These are phyloP conservation scores for Himalopsyche anomala DNA, from an alignment of 2,888 invertebrate species.

Conservation along the genomic window DNA sequence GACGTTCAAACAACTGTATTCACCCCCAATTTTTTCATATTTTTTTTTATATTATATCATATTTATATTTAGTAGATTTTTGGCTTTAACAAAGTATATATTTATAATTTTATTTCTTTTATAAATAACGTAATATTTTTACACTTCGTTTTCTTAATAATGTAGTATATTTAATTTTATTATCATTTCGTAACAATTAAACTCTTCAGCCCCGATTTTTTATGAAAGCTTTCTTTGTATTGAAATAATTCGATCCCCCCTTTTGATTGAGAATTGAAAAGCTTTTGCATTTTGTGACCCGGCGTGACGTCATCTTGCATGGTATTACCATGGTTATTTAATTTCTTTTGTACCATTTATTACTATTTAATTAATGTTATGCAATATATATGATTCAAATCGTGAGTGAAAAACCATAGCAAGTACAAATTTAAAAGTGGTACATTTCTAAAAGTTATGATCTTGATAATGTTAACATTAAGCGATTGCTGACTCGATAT, in stretches of 20 bases:
- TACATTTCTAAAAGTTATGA: too few relatives aligned
- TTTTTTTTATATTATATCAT: too few relatives aligned
- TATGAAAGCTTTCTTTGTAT: slow-evolving; percentile 71
- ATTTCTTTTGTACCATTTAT: slow-evolving; percentile 1
- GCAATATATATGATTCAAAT: neutral
- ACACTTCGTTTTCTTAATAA: neutral
- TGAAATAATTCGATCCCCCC: slow-evolving; percentile 68
- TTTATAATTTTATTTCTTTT: neutral
- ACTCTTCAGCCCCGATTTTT: slow-evolving; percentile 66
- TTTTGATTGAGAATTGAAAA: slow-evolving; percentile 69
- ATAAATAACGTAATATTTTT: neutral
- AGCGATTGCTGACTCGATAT: too few relatives aligned
- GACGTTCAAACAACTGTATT: too few relatives aligned
- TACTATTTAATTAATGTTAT: slow-evolving; percentile 50
- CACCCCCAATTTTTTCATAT: too few relatives aligned
- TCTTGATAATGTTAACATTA: too few relatives aligned
- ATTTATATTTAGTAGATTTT: too few relatives aligned
- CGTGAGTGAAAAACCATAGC: too few relatives aligned
- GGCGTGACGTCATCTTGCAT: slow-evolving; percentile 79
- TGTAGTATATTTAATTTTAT: slow-evolving; percentile 67
- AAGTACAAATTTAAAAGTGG: too few relatives aligned
- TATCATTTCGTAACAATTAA: too few relatives aligned
- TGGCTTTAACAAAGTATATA: too few relatives aligned
- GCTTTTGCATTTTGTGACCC: slow-evolving; percentile 74
- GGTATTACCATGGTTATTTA: slow-evolving; percentile 66